phyloP scores from a whole-genome alignment of 2,888 invertebrate species.

The Drosophila demipolita region DNA sequence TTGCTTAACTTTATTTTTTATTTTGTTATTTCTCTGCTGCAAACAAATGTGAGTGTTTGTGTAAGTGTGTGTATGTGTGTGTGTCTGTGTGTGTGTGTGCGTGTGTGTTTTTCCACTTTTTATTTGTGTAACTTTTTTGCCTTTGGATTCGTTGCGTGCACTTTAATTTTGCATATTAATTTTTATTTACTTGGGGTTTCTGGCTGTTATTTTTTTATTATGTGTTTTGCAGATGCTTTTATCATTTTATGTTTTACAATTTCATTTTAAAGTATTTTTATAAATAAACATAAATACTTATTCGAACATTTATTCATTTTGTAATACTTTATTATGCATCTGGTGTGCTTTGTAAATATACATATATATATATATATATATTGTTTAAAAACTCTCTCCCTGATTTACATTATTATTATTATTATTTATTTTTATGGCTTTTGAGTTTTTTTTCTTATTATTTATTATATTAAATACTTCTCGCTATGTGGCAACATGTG shows the following conservation, averaged over 20 bases:
- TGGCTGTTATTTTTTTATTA: slow-evolving; percentile 10
- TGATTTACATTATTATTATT: slow-evolving; percentile 24
- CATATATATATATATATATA: neutral
- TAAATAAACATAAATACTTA: slow-evolving; percentile 43
- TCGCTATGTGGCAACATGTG: slow-evolving; percentile 47
- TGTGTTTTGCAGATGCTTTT: slow-evolving; percentile 9
- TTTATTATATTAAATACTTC: slow-evolving; percentile 57
- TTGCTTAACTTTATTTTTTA: slow-evolving; percentile 50
- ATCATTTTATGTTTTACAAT: neutral
- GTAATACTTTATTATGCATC: slow-evolving; percentile 28
- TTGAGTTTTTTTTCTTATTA: slow-evolving; percentile 31
- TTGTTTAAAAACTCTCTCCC: slow-evolving; percentile 10
- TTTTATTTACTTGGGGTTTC: slow-evolving; percentile 33
- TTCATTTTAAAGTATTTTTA: neutral
- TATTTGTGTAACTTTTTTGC: slow-evolving; percentile 29
- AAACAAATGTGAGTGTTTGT: neutral
- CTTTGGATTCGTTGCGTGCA: slow-evolving; percentile 18
- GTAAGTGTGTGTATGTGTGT: neutral
- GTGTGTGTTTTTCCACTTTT: slow-evolving; percentile 31
- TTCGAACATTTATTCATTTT: slow-evolving; percentile 51
- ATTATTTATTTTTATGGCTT: neutral
- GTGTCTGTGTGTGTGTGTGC: slow-evolving; percentile 8
- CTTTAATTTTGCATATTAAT: slow-evolving; percentile 45
- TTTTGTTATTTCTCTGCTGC: slow-evolving; percentile 2
- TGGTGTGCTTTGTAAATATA: slow-evolving; percentile 2